A percentile compares a stretch with the other conserved stretches of the same genome.
phyloP scores from a whole-genome alignment of 2,113 vertebrate genomes.

The Cepphus grylle region DNA sequence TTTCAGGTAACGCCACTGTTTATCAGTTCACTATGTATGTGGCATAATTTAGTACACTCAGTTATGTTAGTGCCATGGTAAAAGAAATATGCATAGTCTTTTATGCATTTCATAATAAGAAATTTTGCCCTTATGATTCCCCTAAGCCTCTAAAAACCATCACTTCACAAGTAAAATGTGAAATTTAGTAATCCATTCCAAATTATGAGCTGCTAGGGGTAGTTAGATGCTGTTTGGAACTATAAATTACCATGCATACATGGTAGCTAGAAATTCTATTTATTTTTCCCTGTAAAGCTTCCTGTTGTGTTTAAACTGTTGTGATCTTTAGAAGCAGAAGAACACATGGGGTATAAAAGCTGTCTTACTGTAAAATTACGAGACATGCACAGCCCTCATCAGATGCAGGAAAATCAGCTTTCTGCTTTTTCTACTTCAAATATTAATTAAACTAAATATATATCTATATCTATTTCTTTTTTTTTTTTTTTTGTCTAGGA shows the following conservation, averaged over 20 bases:
- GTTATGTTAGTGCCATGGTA: not conserved
- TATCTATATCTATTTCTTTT: not conserved
- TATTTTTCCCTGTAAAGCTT: constrained; percentile 41
- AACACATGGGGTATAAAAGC: not conserved
- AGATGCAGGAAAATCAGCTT: not conserved
- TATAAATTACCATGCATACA: constrained; percentile 39
- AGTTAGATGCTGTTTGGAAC: constrained; percentile 15
- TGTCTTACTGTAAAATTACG: not conserved
- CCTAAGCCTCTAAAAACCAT: not conserved
- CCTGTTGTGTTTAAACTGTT: constrained; percentile 52
- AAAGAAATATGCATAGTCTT: not conserved
- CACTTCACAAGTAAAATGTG: constrained; percentile 1
- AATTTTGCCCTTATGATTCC: not conserved
- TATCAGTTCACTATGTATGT: not conserved
- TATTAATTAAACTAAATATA: not conserved
- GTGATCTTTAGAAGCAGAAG: constrained; percentile 27
- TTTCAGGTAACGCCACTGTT: not conserved
- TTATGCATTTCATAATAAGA: not conserved
- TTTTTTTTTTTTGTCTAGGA: not conserved
- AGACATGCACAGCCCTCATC: not conserved
- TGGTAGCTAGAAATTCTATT: constrained; percentile 29
- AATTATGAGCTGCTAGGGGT: constrained; percentile 36
- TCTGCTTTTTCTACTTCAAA: not conserved
- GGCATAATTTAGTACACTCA: not conserved
- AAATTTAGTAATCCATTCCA: constrained; percentile 43